Base-by-base conservation (phyloP, 2,113 vertebrate species). In the Callipepla californica region DNA sequence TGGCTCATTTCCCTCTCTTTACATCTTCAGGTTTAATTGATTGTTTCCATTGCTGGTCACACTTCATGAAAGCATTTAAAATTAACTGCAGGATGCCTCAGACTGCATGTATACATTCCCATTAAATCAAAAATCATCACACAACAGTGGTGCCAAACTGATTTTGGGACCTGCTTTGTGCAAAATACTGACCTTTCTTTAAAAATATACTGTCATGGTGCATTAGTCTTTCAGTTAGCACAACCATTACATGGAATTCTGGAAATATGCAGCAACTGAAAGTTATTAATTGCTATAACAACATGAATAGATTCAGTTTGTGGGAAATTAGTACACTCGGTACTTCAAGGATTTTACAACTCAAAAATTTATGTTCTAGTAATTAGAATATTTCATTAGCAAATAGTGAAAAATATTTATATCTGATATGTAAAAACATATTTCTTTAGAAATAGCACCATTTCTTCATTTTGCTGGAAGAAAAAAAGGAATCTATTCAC, bases 361-460 rank as follows among this genome's bases (percentile, higher is more conserved):
- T 34, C 11, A 30, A 61, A 34, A 28, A 45, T 30, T 16, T 53
- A 59, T 1, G 12, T 65, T 16, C 4, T 25, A 40, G 7, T 75
- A 68, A 86, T 11, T 21, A 7, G 69, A 57, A 32, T 44, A 66
- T 44, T 48, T n/a, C 7, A 36, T 36, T 42, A 65, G 65, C 2
- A 90, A 90, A 77, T 62, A 76, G 5, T 21, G 11, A 68, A 80
- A 90, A 87, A 20, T 23, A 61, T 23, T 30, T 15, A 58, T 82
- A 82, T 79, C 14, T 82, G 16, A 76, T 10, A 42, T 3, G 40
- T 3, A 67, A 90, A 83, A 68, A 16, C 9, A 21, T 59, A 57
- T 1, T 83, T 51, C 68, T 55, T 55, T 76, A 73, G 16, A 36
- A 87, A 72, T 22, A 79, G 8, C 22, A 57, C 32, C 12, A 7